Base-by-base conservation (phyloP, 2,888 invertebrate species). In the Protophormia terraenovae region DNA sequence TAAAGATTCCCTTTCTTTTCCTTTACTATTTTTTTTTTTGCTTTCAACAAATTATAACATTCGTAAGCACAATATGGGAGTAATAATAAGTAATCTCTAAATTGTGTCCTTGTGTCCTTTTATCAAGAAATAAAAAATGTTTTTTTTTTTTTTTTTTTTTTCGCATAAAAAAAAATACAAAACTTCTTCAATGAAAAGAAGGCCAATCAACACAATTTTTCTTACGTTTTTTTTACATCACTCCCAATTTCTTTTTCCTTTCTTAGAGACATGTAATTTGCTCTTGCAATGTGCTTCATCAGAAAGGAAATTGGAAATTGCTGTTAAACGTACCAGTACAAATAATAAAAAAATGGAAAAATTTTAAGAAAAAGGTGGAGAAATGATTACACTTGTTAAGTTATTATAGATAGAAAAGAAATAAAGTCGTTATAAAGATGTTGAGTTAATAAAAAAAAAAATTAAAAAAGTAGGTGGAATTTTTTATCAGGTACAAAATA, bases 291-390 rank as follows among this genome's bases (percentile, higher is more conserved):
- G 91, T 91, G 91, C 91, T 91, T 91, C 89, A 91, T 91, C 91
- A 90, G 89, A 91, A 91, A 91, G 91, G 91, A 91, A 91, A 91
- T 91, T 91, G 91, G 90, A 91, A 91, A 91, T 91, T 91, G 91
- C 89, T 90, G 87, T 89, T 88, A 86, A 85, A 82, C 75, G 76
- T 84, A 71, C 64, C 87, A 89, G 38, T 55, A 19, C 45, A 64
- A 64, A 32, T 71, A 64, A 12, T 86, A 85, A 84, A 83, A 60
- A 35, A 45, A 50, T n/a, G n/a, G n/a, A 71, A 66, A 69, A 64
- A 10, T 35, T 1, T 27, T n/a, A 67, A 24, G 29, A 62, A 60
- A 47, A 76, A 55, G 87, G 85, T 86, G 80, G 62, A 86, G 86
- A 84, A 78, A 89, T 90, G 89, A 90, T 90, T 85, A 85, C 82